phyloP scores from a whole-genome alignment of 2,797 vertebrate species.

The Oryzias dopingdopingensis region DNA sequence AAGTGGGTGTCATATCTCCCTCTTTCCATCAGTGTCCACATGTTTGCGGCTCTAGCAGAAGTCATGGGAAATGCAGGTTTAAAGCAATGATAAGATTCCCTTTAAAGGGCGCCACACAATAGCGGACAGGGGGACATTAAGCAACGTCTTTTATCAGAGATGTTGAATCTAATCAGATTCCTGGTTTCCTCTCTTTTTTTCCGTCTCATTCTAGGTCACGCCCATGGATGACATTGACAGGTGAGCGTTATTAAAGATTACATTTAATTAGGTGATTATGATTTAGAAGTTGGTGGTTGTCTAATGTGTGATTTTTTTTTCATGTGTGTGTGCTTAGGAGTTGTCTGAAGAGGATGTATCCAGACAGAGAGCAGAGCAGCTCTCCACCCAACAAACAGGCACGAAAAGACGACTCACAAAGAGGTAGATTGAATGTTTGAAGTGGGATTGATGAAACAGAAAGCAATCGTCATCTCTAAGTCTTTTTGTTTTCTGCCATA shows the following conservation, averaged over 20 bases:
- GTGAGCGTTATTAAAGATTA: constrained; percentile 39
- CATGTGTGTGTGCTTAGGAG: constrained; percentile 60
- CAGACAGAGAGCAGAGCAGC: constrained; percentile 77
- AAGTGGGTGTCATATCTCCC: constrained; percentile 32
- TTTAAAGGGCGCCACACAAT: constrained; percentile 5
- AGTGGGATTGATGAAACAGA: background rate
- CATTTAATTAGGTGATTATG: background rate
- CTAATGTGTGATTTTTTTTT: constrained; percentile 23
- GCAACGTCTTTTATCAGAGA: constrained; percentile 48
- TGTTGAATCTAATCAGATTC: constrained; percentile 51
- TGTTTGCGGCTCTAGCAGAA: constrained; percentile 12
- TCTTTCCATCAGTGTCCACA: constrained; percentile 40
- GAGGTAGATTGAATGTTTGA: constrained; percentile 79
- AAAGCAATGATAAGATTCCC: constrained; percentile 52
- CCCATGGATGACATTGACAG: constrained; percentile 79
- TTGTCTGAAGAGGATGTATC: constrained; percentile 84
- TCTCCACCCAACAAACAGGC: constrained; percentile 79
- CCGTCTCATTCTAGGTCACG: constrained; percentile 67
- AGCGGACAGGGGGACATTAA: constrained; percentile 34
- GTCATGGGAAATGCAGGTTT: constrained; percentile 61
- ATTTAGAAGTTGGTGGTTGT: background rate
- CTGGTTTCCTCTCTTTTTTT: constrained; percentile 29
- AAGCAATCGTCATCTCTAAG: background rate
- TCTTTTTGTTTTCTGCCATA: background rate
- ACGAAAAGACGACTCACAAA: constrained; percentile 85